Evolutionary conservation across 1,140 invertebrate species (phyloP).

Genomic region (Meteorus sp.): DNA sequence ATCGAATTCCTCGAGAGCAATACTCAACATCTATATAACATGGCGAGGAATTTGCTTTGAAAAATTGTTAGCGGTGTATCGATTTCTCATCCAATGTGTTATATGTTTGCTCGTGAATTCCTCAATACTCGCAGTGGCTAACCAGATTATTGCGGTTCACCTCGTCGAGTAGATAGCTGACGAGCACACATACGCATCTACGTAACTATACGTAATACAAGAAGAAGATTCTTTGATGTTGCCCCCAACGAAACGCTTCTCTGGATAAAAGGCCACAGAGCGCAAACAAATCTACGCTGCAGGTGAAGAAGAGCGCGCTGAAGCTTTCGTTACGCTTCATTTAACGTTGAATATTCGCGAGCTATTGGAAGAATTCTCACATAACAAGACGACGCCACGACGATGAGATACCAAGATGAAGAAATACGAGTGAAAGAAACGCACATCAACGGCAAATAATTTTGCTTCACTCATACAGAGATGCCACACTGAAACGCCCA

Average conservation of each 20-base stretch:
- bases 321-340: constrained; percentile 46
- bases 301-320: constrained; percentile 49
- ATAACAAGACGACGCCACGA: background rate
- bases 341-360: constrained; percentile 52
- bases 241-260: constrained; percentile 39
- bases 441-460: constrained; percentile 14
- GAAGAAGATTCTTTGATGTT: constrained; percentile 55
- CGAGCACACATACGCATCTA: constrained; percentile 16
- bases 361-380: constrained; percentile 26
- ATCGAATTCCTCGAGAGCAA: too few relatives aligned
- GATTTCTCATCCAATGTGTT: constrained; percentile 5
- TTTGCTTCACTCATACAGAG: too few relatives aligned
- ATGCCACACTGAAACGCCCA: too few relatives aligned
- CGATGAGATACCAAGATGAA: too few relatives aligned
- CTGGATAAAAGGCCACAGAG: constrained; percentile 50
- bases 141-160: constrained; percentile 31
- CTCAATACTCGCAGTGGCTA: constrained; percentile 19
- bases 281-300: constrained; percentile 49
- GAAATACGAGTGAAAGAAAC: too few relatives aligned
- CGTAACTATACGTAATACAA: constrained; percentile 3
- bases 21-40: too few relatives aligned
- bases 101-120: constrained; percentile 5
- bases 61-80: background rate
- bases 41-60: background rate
- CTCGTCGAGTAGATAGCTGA: constrained; percentile 10